These are phyloP conservation scores for Phrixothrix hirtus DNA, from an alignment of 2,888 invertebrate genomes.

Conservation along the genomic window DNA sequence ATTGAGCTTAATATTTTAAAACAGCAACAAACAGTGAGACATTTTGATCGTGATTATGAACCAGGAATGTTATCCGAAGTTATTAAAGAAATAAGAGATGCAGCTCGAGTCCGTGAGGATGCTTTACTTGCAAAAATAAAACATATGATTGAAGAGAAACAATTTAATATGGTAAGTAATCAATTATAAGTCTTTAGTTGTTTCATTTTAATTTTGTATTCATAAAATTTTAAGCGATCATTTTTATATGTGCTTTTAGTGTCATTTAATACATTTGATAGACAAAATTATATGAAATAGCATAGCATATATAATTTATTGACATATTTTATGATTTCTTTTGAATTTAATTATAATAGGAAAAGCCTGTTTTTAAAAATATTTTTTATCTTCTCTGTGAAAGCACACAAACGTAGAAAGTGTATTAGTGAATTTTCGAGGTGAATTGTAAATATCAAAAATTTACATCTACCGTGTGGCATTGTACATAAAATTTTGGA, in stretches of 20 bases:
- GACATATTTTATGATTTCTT: too few species aligned
- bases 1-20: conserved; percentile 60
- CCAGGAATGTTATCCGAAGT: conserved; percentile 75
- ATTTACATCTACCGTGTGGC: too few species aligned
- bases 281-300: too few species aligned
- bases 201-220: neutral
- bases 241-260: neutral
- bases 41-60: conserved; percentile 60
- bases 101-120: conserved; percentile 72
- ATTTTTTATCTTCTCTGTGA: too few species aligned
- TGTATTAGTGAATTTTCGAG: too few species aligned
- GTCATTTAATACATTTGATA: neutral
- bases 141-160: conserved; percentile 64
- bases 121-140: conserved; percentile 67
- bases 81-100: conserved; percentile 74
- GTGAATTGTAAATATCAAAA: too few species aligned
- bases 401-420: too few species aligned
- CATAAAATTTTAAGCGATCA: neutral
- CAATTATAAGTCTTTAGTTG: conserved; percentile 4
- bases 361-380: too few species aligned
- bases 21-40: conserved; percentile 46
- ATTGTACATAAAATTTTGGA: too few species aligned
- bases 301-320: too few species aligned
- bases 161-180: conserved; percentile 52
- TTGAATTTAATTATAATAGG: too few species aligned